phyloP scores from a whole-genome alignment of 2,113 vertebrate species.

The Macaca nemestrina region DNA sequence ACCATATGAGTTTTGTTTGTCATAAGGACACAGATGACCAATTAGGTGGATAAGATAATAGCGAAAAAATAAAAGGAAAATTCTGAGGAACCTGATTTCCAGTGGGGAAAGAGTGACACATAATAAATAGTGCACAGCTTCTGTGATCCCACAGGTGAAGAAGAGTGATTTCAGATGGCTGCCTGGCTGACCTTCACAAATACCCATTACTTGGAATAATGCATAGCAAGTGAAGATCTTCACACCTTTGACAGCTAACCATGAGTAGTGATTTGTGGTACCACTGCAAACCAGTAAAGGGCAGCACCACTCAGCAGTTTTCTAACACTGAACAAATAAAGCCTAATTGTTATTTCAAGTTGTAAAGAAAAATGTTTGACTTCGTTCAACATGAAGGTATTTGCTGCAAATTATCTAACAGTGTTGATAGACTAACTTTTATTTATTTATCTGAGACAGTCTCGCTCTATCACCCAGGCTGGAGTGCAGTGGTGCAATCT shows the following conservation, averaged over 20 bases:
- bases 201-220: neutral
- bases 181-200: neutral
- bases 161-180: neutral
- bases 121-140: neutral
- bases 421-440: neutral
- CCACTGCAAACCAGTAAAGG: constrained; percentile 76
- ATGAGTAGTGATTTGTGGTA: constrained; percentile 75
- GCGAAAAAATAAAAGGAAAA: neutral
- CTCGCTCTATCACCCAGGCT: too few relatives aligned
- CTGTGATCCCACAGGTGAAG: neutral
- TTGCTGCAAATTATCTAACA: neutral
- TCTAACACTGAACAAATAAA: constrained; percentile 46
- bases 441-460: too few relatives aligned
- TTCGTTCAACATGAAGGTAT: neutral
- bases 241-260: constrained; percentile 42
- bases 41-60: neutral
- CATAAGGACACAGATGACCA: neutral
- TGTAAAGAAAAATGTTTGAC: neutral
- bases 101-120: neutral
- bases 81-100: neutral
- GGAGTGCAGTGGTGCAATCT: too few relatives aligned
- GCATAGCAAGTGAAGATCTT: neutral
- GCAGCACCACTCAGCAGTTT: constrained; percentile 77
- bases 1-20: neutral
- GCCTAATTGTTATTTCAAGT: neutral